Conservation (phyloP, 2,797 vertebrate species). For the Microctenopoma lineatum region DNA sequence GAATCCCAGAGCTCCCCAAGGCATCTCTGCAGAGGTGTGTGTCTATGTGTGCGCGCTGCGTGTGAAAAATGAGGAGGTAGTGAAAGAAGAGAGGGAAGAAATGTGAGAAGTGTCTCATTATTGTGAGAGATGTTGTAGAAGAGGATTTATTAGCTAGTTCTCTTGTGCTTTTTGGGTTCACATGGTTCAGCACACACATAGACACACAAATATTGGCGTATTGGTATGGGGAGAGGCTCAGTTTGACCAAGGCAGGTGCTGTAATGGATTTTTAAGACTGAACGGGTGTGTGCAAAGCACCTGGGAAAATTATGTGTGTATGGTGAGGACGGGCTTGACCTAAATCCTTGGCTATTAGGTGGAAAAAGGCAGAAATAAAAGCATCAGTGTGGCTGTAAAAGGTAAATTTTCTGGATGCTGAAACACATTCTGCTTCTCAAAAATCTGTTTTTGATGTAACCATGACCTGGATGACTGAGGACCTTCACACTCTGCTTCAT, state of each 20-base stretch:
- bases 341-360: constrained; percentile 29
- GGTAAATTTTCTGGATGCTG: not conserved
- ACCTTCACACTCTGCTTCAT: too few relatives aligned
- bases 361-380: constrained; percentile 3
- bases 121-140: constrained; percentile 27
- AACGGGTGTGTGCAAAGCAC: constrained; percentile 30
- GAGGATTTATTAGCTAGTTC: constrained; percentile 60
- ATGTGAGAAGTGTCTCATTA: constrained; percentile 63
- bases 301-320: constrained; percentile 10
- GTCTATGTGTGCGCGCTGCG: not conserved
- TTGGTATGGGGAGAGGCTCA: constrained; percentile 14
- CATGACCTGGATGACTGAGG: too few relatives aligned
- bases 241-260: constrained; percentile 46
- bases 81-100: constrained; percentile 26
- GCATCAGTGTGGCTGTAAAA: constrained; percentile 13
- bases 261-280: constrained; percentile 40
- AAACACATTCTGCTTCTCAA: too few relatives aligned
- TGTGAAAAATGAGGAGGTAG: not conserved
- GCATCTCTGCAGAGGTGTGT: constrained; percentile 12
- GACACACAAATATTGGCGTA: not conserved
- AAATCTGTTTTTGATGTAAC: too few relatives aligned
- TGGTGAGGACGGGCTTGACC: constrained; percentile 7
- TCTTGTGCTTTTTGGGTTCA: constrained; percentile 34
- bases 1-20: constrained; percentile 40
- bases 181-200: constrained; percentile 15